Conservation (phyloP, 2,888 invertebrate genomes). For the Reticulitermes lucifugus region DNA sequence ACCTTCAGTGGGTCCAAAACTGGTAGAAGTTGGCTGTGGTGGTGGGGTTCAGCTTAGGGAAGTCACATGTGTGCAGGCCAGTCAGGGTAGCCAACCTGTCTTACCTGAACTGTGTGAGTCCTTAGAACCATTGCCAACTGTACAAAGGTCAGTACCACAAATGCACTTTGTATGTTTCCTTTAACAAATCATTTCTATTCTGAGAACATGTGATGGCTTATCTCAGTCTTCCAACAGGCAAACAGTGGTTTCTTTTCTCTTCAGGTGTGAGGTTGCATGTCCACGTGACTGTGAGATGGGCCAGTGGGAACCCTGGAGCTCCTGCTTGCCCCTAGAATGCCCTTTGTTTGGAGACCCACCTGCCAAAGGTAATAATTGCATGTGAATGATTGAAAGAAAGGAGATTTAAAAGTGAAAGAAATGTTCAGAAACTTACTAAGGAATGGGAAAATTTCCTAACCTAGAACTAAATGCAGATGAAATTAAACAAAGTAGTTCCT, state of each 20-base stretch:
- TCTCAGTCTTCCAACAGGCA: no score
- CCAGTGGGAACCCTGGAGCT: conserved; percentile 73
- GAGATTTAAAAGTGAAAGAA: no score
- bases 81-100: conserved; percentile 66
- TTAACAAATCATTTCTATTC: no score
- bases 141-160: conserved; percentile 64
- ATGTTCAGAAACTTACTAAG: no score
- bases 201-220: no score
- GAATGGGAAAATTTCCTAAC: no score
- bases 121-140: conserved; percentile 67
- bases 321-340: conserved; percentile 67
- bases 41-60: conserved; percentile 71
- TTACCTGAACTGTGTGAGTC: conserved; percentile 67
- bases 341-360: conserved; percentile 51
- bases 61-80: conserved; percentile 67
- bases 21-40: conserved; percentile 67
- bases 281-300: conserved; percentile 72
- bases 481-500: no score
- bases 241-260: conserved; percentile 2
- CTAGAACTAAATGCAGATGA: no score
- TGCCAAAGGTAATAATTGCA: conserved; percentile 46
- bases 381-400: no score
- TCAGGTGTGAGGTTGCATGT: conserved; percentile 68
- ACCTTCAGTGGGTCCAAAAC: conserved; percentile 51
- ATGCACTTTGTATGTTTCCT: no score